These are phyloP conservation scores for Rousettus madagascariensis DNA, from an alignment of 2,797 vertebrate species.

Conservation along the genomic window DNA sequence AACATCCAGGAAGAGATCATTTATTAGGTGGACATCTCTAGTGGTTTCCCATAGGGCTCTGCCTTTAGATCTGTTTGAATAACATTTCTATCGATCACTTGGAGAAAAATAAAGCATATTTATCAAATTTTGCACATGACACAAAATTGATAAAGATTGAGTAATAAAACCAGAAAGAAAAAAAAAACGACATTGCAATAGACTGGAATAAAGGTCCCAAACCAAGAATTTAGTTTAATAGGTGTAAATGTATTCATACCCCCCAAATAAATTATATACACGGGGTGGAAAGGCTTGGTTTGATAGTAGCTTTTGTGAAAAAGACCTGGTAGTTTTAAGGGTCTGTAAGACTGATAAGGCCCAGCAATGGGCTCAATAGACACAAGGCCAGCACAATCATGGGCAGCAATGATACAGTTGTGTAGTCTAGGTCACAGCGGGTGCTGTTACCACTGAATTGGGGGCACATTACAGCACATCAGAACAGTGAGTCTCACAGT, in stretches of 20 bases:
- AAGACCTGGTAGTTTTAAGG: background rate
- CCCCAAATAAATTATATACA: background rate
- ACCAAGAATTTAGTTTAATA: background rate
- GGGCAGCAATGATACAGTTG: fast-evolving
- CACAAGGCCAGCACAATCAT: fast-evolving
- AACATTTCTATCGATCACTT: background rate
- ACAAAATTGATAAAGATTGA: background rate
- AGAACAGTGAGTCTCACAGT: background rate
- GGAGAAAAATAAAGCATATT: background rate
- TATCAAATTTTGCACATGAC: background rate
- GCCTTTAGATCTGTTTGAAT: background rate
- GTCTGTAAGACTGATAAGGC: background rate
- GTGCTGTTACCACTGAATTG: fast-evolving
- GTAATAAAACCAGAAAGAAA: constrained; percentile 1
- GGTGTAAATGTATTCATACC: background rate
- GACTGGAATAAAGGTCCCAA: background rate
- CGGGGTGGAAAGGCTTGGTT: background rate
- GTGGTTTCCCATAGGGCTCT: background rate
- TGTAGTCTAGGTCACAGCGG: background rate
- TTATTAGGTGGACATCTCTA: background rate
- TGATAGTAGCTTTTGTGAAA: background rate
- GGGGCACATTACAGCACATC: fast-evolving
- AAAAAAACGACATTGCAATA: background rate
- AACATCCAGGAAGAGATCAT: background rate
- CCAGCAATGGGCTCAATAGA: background rate